These are phyloP conservation scores for Drosophila ananassae DNA, from an alignment of 1,140 invertebrate species.

Conservation along the genomic window DNA sequence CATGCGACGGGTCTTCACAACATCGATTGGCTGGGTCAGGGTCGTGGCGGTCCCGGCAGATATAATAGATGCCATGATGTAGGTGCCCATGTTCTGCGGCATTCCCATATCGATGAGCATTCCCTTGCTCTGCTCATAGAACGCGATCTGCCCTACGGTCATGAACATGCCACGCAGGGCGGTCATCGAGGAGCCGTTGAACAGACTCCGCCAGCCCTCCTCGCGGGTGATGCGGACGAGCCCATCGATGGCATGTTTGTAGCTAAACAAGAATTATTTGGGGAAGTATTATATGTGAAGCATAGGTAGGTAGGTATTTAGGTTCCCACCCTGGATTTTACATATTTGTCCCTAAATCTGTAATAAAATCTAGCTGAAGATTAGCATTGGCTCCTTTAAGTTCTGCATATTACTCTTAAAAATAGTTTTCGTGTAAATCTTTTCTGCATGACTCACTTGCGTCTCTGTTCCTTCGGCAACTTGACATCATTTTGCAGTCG, in stretches of 20 bases:
- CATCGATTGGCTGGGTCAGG: slow-evolving; percentile 97
- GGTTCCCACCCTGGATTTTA: too few relatives aligned
- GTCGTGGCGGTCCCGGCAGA: slow-evolving; percentile 95
- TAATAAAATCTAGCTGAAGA: too few relatives aligned
- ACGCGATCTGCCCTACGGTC: slow-evolving; percentile 97
- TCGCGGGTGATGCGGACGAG: slow-evolving; percentile 91
- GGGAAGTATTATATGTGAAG: background rate
- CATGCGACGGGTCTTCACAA: slow-evolving; percentile 98
- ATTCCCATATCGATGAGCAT: slow-evolving; percentile 25
- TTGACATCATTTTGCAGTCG: slow-evolving; percentile 67
- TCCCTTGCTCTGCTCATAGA: slow-evolving; percentile 92
- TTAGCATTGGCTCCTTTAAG: too few relatives aligned
- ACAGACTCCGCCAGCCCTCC: slow-evolving; percentile 92
- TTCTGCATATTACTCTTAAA: too few relatives aligned
- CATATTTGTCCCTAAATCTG: too few relatives aligned
- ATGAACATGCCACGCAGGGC: slow-evolving; percentile 95
- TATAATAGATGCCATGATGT: slow-evolving; percentile 83
- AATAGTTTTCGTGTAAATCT: too few relatives aligned
- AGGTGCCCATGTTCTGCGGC: slow-evolving; percentile 40
- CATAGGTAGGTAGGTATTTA: too few relatives aligned
- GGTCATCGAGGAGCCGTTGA: slow-evolving; percentile 95
- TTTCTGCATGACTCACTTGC: slow-evolving; percentile 86
- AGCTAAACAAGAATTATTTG: slow-evolving; percentile 91
- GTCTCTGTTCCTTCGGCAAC: slow-evolving; percentile 64
- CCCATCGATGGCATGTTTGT: slow-evolving; percentile 98